A percentile compares a stretch with the other conserved stretches of the same genome.
These are phyloP conservation scores for Limosa lapponica DNA, from an alignment of 2,797 vertebrate species.

Conservation along the genomic window DNA sequence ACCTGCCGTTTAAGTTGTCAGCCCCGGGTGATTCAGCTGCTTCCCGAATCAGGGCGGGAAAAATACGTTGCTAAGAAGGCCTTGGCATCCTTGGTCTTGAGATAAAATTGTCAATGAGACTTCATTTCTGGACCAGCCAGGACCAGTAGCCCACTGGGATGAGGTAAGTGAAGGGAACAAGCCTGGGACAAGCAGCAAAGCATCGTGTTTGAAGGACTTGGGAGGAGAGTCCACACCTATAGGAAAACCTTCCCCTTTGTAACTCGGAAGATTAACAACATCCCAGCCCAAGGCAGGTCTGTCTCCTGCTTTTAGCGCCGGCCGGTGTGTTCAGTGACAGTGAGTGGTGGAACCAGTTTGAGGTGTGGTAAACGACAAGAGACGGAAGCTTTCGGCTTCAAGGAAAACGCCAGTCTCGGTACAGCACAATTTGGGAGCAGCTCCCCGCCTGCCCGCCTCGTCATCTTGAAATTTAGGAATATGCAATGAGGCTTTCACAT, in stretches of 20 bases:
- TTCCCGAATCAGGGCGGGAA: background rate
- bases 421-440: background rate
- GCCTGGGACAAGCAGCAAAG: background rate
- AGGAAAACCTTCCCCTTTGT: background rate
- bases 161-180: background rate
- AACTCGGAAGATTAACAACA: background rate
- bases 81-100: background rate
- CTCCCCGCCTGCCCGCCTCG: background rate
- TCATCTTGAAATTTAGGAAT: background rate
- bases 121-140: background rate
- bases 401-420: background rate
- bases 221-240: background rate
- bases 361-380: background rate
- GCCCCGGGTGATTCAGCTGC: background rate
- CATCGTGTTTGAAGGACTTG: background rate
- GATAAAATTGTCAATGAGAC: background rate
- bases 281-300: background rate
- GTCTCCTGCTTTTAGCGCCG: background rate
- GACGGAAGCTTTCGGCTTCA: background rate
- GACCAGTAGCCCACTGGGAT: background rate
- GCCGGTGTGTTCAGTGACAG: background rate
- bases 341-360: slow-evolving; percentile 14
- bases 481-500: background rate
- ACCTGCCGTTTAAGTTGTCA: background rate
- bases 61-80: rapidly evolving